Percentiles rank a stretch among this genome's conserved stretches.
Evolutionary conservation across 2,113 vertebrate genomes (phyloP).

Genomic region (Aleadryas rufinucha): DNA sequence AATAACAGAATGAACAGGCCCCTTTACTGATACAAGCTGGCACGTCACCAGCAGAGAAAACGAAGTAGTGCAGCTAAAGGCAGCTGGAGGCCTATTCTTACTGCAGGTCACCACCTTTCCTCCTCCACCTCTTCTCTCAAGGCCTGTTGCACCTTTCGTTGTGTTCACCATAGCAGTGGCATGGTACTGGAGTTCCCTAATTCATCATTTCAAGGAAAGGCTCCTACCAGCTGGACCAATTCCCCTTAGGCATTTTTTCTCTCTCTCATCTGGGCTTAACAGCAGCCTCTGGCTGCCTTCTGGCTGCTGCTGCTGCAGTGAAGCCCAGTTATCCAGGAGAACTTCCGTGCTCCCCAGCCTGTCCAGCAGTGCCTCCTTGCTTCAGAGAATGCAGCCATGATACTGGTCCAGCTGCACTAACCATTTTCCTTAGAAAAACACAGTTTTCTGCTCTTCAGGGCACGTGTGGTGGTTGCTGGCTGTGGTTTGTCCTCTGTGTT

Average conservation of each 20-base stretch:
- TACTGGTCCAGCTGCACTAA: neutral
- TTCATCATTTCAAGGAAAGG: neutral
- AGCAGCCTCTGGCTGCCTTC: neutral
- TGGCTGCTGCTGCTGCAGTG: neutral
- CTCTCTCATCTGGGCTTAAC: rapidly evolving
- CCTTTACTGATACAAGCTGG: neutral
- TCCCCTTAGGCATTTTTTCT: neutral
- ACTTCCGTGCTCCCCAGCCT: neutral
- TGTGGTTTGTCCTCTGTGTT: neutral
- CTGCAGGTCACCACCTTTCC: neutral
- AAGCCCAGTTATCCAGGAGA: neutral
- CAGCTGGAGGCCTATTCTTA: neutral
- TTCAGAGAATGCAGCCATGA: neutral
- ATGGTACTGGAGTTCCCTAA: neutral
- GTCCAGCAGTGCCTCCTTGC: neutral
- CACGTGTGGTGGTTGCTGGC: constrained; percentile 9
- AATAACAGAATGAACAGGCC: neutral
- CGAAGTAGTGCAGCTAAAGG: neutral
- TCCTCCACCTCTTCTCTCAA: neutral
- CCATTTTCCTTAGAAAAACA: constrained; percentile 20
- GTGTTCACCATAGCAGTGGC: neutral
- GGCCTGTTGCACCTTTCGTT: neutral
- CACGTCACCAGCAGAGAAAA: neutral
- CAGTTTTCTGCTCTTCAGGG: neutral
- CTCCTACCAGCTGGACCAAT: neutral